Evolutionary conservation across 2,888 invertebrate genomes (phyloP).

Genomic region (Bellardia bayeri): DNA sequence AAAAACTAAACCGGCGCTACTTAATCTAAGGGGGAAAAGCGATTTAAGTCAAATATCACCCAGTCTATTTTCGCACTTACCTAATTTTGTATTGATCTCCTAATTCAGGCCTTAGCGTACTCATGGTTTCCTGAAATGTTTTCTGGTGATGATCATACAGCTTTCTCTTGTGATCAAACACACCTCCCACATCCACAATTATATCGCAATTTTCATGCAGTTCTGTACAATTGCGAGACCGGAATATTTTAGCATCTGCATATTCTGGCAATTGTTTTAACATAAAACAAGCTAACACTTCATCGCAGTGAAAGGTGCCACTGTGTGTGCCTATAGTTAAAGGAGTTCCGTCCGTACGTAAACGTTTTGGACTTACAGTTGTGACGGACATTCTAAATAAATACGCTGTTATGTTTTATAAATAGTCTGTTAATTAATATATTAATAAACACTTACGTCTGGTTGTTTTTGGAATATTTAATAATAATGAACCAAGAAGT

Average conservation of each 20-base stretch:
- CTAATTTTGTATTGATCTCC: constrained; percentile 87
- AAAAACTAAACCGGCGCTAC: constrained; percentile 97
- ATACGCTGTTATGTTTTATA: not conserved
- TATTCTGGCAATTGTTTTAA: constrained; percentile 92
- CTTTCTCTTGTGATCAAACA: constrained; percentile 90
- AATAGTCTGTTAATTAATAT: not conserved
- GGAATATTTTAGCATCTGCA: constrained; percentile 91
- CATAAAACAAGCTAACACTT: constrained; percentile 94
- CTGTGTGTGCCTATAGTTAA: constrained; percentile 81
- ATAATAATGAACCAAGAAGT: constrained; percentile 5
- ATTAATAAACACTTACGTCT: constrained; percentile 11
- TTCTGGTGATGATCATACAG: constrained; percentile 98
- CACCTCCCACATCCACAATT: constrained; percentile 97
- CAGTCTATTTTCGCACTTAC: constrained; percentile 78
- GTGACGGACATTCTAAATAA: constrained; percentile 48
- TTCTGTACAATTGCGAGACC: constrained; percentile 87
- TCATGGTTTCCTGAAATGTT: constrained; percentile 88
- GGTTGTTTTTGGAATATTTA: constrained; percentile 4
- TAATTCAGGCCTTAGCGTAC: constrained; percentile 87
- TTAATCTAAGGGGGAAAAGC: constrained; percentile 87
- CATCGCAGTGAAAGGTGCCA: constrained; percentile 82
- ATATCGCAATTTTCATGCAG: constrained; percentile 92
- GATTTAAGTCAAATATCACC: not conserved
- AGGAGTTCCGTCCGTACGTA: constrained; percentile 38
- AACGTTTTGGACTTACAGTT: constrained; percentile 50